A percentile compares a stretch with the other conserved stretches of the same genome.
Evolutionary conservation across 2,113 vertebrate genomes (phyloP).

Genomic region (Synodontis membranacea): DNA sequence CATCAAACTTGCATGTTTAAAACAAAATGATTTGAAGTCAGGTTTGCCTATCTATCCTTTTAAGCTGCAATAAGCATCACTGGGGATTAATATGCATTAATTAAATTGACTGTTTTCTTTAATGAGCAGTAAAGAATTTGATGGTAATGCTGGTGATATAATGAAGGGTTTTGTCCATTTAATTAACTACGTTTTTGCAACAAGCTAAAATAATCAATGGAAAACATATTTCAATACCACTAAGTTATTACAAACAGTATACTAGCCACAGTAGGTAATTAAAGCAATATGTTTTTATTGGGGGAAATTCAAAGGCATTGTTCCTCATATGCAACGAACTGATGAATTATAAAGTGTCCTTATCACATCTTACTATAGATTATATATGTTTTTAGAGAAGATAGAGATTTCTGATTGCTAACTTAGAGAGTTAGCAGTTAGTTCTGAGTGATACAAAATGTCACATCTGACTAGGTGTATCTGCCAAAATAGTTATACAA

Average conservation of each 20-base stretch:
- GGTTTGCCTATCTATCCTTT: conserved; percentile 66
- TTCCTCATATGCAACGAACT: not conserved
- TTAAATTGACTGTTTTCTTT: conserved; percentile 94
- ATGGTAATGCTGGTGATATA: conserved; percentile 88
- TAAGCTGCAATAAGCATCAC: conserved; percentile 90
- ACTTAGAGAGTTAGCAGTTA: not conserved
- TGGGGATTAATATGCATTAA: conserved; percentile 95
- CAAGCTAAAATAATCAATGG: conserved; percentile 84
- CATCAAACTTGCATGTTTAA: conserved; percentile 62
- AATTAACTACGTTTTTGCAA: conserved; percentile 89
- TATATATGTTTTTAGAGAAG: not conserved
- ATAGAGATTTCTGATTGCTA: too few species aligned
- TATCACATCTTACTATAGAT: not conserved
- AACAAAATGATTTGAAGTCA: conserved; percentile 59
- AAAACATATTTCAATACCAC: conserved; percentile 67
- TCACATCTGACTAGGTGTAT: not conserved
- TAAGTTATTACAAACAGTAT: conserved; percentile 50
- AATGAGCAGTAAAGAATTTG: conserved; percentile 94
- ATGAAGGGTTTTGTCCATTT: conserved; percentile 69
- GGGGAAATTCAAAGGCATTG: not conserved
- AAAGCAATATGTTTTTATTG: conserved; percentile 53
- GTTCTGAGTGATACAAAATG: not conserved
- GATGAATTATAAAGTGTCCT: not conserved
- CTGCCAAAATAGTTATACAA: not conserved
- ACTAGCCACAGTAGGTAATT: conserved; percentile 62